Conservation (phyloP, 2,113 vertebrate genomes). For the Panthera tigris region DNA sequence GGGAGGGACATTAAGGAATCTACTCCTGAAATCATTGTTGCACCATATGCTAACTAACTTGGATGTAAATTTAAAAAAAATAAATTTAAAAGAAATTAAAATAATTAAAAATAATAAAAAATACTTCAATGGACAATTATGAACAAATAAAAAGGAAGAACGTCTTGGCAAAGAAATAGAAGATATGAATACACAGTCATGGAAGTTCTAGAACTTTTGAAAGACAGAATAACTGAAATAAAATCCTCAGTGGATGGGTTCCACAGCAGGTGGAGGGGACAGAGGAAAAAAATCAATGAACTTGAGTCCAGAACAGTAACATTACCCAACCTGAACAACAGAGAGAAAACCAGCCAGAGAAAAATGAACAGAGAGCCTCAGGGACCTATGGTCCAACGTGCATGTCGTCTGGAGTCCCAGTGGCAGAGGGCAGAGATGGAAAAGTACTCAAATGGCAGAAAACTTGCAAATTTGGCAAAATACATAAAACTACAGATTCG, state of each 20-base stretch:
- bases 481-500: background rate
- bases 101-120: background rate
- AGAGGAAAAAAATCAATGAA: background rate
- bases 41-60: no score
- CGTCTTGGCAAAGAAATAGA: background rate
- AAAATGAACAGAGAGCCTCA: background rate
- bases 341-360: background rate
- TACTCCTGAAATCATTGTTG: no score
- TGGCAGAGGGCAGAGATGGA: background rate
- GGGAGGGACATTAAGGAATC: no score
- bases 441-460: background rate
- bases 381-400: background rate
- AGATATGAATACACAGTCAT: background rate
- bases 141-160: background rate
- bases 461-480: slow-evolving; percentile 19
- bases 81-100: no score
- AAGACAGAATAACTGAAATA: background rate
- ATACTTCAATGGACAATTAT: background rate
- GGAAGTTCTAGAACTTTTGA: background rate
- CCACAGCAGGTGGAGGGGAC: background rate
- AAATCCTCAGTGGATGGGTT: background rate
- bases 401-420: background rate
- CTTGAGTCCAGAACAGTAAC: background rate
- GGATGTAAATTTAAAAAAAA: no score
- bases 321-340: background rate